Evolutionary conservation across 2,113 vertebrate genomes (phyloP).

Genomic region (Solea senegalensis): DNA sequence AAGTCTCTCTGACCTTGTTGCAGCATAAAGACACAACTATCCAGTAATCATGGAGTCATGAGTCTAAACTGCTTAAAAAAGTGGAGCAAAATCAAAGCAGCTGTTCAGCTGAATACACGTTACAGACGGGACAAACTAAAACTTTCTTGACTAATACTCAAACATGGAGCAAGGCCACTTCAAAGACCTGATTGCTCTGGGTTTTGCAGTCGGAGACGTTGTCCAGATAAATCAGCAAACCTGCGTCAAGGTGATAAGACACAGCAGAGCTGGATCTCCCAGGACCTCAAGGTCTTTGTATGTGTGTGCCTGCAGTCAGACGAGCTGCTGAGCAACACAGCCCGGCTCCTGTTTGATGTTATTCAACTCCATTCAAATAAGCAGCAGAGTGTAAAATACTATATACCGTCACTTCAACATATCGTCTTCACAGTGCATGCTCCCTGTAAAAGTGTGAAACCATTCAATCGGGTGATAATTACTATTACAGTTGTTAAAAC

Average conservation of each 20-base stretch:
- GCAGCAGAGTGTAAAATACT: too few species aligned
- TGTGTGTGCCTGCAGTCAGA: neutral
- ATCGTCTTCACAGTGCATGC: too few species aligned
- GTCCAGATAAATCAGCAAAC: neutral
- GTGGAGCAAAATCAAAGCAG: neutral
- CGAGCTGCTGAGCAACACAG: too few species aligned
- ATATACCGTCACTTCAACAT: too few species aligned
- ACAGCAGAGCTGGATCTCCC: neutral
- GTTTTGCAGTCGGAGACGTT: neutral
- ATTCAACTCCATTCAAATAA: too few species aligned
- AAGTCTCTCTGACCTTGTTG: neutral
- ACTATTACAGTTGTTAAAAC: too few species aligned
- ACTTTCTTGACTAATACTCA: neutral
- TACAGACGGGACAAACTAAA: neutral
- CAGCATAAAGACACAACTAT: neutral
- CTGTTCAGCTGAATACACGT: neutral
- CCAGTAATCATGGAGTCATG: neutral
- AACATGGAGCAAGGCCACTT: neutral
- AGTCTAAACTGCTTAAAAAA: neutral
- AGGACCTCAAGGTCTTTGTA: neutral
- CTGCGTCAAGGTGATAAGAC: neutral
- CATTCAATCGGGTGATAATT: too few species aligned
- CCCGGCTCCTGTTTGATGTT: too few species aligned
- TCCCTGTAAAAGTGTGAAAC: too few species aligned
- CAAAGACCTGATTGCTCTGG: neutral